A percentile compares a stretch with the other conserved stretches of the same genome.
Evolutionary conservation across 2,113 vertebrate genomes (phyloP).

Genomic region (Limanda limanda): DNA sequence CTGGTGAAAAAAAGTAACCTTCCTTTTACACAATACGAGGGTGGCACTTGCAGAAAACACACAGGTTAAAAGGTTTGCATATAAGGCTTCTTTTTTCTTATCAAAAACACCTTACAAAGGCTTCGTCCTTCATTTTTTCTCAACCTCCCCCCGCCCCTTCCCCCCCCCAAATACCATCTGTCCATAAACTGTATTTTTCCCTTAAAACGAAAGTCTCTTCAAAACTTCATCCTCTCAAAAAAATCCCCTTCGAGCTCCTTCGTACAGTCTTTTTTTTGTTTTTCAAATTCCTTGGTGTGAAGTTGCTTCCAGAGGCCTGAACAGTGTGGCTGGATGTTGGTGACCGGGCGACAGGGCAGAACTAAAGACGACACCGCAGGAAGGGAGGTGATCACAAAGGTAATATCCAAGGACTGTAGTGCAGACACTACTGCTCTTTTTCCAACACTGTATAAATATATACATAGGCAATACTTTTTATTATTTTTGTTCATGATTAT

Average conservation of each 20-base stretch:
- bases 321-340: slow-evolving; percentile 93
- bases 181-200: slow-evolving; percentile 88
- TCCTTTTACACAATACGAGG: slow-evolving; percentile 97
- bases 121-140: slow-evolving; percentile 85
- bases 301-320: slow-evolving; percentile 89
- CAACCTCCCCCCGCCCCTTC: background rate
- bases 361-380: slow-evolving; percentile 83
- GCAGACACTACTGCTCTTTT: slow-evolving; percentile 87
- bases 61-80: slow-evolving; percentile 99
- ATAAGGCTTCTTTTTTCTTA: slow-evolving; percentile 95
- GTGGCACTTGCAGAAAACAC: slow-evolving; percentile 99
- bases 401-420: slow-evolving; percentile 95
- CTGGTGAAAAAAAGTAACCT: slow-evolving; percentile 94
- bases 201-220: slow-evolving; percentile 93
- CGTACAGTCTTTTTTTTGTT: slow-evolving; percentile 77
- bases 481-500: slow-evolving; percentile 99
- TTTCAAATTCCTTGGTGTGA: slow-evolving; percentile 71
- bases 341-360: slow-evolving; percentile 76
- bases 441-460: slow-evolving; percentile 99
- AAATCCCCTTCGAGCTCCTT: slow-evolving; percentile 84
- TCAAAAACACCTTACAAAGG: slow-evolving; percentile 99
- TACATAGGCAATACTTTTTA: slow-evolving; percentile 99
- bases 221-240: slow-evolving; percentile 89
- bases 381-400: slow-evolving; percentile 86
- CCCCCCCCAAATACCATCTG: slow-evolving; percentile 29